Base-by-base conservation (phyloP, 1,140 invertebrate genomes). In the Microplitis mediator region DNA sequence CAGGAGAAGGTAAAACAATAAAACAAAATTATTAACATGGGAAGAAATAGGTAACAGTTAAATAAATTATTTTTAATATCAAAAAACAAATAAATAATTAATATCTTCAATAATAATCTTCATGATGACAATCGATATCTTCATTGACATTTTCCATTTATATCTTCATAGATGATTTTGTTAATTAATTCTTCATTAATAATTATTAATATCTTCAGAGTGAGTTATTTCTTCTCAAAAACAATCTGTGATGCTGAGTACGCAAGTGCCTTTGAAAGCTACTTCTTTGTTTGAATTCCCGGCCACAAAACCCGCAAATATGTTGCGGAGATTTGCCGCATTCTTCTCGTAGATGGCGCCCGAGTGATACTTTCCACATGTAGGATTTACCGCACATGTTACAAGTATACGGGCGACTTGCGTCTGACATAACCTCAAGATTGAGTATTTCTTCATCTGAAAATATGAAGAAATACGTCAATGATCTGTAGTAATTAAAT, bases 281-380 rank as follows among this genome's bases (percentile, higher is more conserved):
- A 78, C 73, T 80, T 51, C 86, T 85, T 71, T 88, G 87, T 71
- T 88, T 89, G 81, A 90, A 90, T 70, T 83, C 76, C 70, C 82
- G 85, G 36, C 80, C 80, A 75, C 87, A 88, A 71, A 78, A 83
- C 64, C 35, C 70, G 75, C 87, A 88, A 34, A 75, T 78, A 76
- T 85, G 82, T 70, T 83, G 77, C 54, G 83, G 81, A 4, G 78
- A 76, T 69, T 83, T 81, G 4, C 84, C 81, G 52, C 88, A 89
- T 72, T 88, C 88, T 69, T 84, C 84, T 0, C 87, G 82, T 14
- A 84, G 73, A 76, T 88, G 87, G 16, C 85, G 75, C 3, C 61
- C 60, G 0, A 83, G 69, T 5, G 75, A 80, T 11, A 75, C 72
- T 58, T 78, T 76, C 77, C 79, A 82, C 14, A 69, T 74, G 68